Percentiles rank a stretch among this genome's conserved stretches.
Evolutionary conservation across 2,888 invertebrate genomes (phyloP).

Genomic region (Hermaeophaga mercurialis): DNA sequence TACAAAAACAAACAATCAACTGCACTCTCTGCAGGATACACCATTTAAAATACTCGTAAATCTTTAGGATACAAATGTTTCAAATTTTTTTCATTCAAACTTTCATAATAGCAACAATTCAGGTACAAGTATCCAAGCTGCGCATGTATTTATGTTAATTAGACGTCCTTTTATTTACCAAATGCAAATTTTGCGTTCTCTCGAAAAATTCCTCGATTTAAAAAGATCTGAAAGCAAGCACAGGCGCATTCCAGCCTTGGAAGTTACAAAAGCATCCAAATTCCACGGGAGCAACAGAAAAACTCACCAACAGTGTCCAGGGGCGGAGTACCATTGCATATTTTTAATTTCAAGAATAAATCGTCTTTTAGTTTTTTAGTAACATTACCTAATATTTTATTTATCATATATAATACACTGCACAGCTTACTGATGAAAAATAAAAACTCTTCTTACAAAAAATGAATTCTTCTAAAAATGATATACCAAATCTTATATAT

Average conservation of each 20-base stretch:
- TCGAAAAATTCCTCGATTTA: slow-evolving; percentile 37
- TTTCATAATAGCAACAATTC: slow-evolving; percentile 28
- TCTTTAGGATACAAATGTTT: slow-evolving; percentile 23
- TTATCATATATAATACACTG: too few species aligned
- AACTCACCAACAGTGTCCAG: not conserved
- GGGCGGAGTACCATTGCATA: not conserved
- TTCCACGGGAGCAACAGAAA: slow-evolving; percentile 13
- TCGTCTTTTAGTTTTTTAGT: too few species aligned
- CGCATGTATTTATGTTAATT: slow-evolving; percentile 30
- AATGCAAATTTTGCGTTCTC: slow-evolving; percentile 31
- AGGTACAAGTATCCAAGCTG: slow-evolving; percentile 27
- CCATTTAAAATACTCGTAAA: slow-evolving; percentile 25
- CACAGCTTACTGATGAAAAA: too few species aligned
- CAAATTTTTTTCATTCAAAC: slow-evolving; percentile 25
- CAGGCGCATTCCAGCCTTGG: slow-evolving; percentile 25
- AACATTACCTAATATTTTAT: too few species aligned
- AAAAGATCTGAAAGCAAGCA: slow-evolving; percentile 35
- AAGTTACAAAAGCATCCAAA: slow-evolving; percentile 29
- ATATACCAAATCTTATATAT: too few species aligned
- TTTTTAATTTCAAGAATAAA: too few species aligned
- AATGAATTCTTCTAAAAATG: too few species aligned
- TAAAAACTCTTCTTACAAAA: too few species aligned
- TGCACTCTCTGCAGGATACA: slow-evolving; percentile 14
- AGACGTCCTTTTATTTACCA: slow-evolving; percentile 24
- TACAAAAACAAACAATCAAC: slow-evolving; percentile 9